A percentile compares a stretch with the other conserved stretches of the same genome.
phyloP scores from a whole-genome alignment of 2,888 invertebrate species.

The Halictus quadricinctus region DNA sequence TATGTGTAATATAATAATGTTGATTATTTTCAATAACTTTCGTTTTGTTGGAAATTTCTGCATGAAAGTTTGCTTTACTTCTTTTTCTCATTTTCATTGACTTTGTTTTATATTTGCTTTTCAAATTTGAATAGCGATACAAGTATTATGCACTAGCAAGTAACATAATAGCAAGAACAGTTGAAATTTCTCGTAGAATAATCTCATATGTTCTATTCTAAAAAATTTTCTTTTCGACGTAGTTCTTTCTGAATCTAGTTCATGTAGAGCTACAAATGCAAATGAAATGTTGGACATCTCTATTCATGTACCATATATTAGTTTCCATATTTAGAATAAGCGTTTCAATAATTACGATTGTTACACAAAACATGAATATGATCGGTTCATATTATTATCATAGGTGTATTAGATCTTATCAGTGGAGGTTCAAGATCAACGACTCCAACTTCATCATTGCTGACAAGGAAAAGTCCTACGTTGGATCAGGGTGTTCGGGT shows the following conservation, averaged over 20 bases:
- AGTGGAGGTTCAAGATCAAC: constrained; percentile 91
- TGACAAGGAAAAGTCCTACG: constrained; percentile 92
- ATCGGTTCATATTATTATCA: constrained; percentile 17
- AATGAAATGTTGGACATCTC: constrained; percentile 19
- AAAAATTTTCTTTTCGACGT: constrained; percentile 43
- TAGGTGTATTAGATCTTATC: constrained; percentile 87
- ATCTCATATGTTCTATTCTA: constrained; percentile 30
- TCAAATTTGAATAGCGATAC: constrained; percentile 34
- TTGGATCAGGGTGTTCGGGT: constrained; percentile 93
- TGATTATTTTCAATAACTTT: constrained; percentile 20
- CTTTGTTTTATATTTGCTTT: constrained; percentile 38
- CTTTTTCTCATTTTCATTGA: not conserved
- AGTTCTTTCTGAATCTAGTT: constrained; percentile 48
- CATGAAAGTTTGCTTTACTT: constrained; percentile 33
- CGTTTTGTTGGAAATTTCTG: constrained; percentile 28
- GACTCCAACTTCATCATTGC: constrained; percentile 88
- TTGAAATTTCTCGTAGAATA: constrained; percentile 59
- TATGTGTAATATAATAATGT: not conserved
- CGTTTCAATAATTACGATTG: constrained; percentile 29
- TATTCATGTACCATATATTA: constrained; percentile 6
- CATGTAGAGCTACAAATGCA: constrained; percentile 39
- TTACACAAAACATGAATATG: not conserved
- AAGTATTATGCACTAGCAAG: constrained; percentile 64
- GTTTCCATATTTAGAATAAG: constrained; percentile 18
- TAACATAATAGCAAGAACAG: constrained; percentile 78